Evolutionary conservation across 2,888 invertebrate species (phyloP), one percentile per base, ranked within the genome.

Genomic region (Sminthurides aquaticus): DNA sequence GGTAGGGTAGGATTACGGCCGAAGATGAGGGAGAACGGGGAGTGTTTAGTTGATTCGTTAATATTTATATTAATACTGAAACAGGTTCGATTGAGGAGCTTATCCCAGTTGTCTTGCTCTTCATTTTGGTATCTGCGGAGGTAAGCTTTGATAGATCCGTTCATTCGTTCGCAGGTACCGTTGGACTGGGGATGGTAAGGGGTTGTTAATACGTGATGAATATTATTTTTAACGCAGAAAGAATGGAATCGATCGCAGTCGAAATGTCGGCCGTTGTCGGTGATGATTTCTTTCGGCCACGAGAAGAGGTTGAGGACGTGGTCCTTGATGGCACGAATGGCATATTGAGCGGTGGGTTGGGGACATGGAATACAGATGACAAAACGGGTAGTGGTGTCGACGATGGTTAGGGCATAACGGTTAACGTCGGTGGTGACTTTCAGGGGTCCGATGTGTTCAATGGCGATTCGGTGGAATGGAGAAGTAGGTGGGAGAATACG

Each of bases 391-490:
- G 27, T 26, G 1, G 18, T 18, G n/a, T 57, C 57, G 3, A 63
- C 57, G 2, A 49, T 49, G 24, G 28, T 43, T 5, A 63, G 25
- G 2, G 43, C 49, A 57, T 49, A 57, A 15, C 11, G 43, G 18
- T 57, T 49, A 20, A 27, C 22, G 1, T n/a, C n/a, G n/a, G 18
- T 15, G 2, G 63, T 57, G n/a, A 2, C 22, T 1, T 24, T n/a
- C 15, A 49, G 2, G 8, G 57, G 49, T 2, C 63, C 63, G 5
- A 63, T 49, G 24, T 58, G 62, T 20, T 66, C 66, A 8, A 66
- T 62, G 20, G 27, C 27, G n/a, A 66, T 27, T 18, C 27, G n/a
- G 2, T 54, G 22, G 25, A 57, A 66, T 18, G 55, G 52, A 1
- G 2, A 1, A 1, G 1, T 8, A 1, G 59, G 27, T 15, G 62